These are phyloP conservation scores for Drosophila fulvimacula DNA, from an alignment of 2,888 invertebrate species.

Conservation along the genomic window DNA sequence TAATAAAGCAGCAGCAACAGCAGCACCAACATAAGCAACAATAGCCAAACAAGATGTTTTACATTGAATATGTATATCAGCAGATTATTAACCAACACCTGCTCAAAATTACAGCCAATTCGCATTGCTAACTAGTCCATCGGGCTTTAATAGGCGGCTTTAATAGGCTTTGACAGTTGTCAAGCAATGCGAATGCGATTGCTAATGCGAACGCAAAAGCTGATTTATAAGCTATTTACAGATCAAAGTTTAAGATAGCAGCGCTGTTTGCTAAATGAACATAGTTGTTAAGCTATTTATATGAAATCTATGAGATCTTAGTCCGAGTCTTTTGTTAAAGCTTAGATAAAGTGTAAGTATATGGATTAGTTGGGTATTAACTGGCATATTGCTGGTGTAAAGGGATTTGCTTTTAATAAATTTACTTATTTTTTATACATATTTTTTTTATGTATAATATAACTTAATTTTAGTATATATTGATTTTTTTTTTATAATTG, in stretches of 20 bases:
- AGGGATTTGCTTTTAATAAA: too few relatives aligned
- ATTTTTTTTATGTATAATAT: too few relatives aligned
- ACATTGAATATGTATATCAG: constrained; percentile 31
- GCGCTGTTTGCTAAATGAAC: not conserved
- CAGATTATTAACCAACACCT: constrained; percentile 39
- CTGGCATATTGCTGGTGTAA: not conserved
- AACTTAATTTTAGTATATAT: too few relatives aligned
- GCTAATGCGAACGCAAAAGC: not conserved
- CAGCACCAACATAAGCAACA: constrained; percentile 10
- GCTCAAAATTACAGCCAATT: constrained; percentile 42
- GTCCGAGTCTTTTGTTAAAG: not conserved
- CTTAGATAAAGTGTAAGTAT: too few relatives aligned
- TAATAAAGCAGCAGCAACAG: constrained; percentile 12
- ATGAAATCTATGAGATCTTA: not conserved
- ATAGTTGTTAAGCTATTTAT: not conserved
- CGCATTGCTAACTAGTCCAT: constrained; percentile 48
- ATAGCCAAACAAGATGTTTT: constrained; percentile 44
- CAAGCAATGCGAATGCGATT: not conserved
- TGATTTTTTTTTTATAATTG: too few relatives aligned
- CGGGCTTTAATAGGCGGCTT: constrained; percentile 23
- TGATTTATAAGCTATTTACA: constrained; percentile 24
- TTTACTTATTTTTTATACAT: too few relatives aligned
- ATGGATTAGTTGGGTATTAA: not conserved
- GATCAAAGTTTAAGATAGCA: constrained; percentile 8
- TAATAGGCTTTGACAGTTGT: constrained; percentile 19